phyloP scores from a whole-genome alignment of 2,797 vertebrate genomes.

The Pagetopsis macropterus region DNA sequence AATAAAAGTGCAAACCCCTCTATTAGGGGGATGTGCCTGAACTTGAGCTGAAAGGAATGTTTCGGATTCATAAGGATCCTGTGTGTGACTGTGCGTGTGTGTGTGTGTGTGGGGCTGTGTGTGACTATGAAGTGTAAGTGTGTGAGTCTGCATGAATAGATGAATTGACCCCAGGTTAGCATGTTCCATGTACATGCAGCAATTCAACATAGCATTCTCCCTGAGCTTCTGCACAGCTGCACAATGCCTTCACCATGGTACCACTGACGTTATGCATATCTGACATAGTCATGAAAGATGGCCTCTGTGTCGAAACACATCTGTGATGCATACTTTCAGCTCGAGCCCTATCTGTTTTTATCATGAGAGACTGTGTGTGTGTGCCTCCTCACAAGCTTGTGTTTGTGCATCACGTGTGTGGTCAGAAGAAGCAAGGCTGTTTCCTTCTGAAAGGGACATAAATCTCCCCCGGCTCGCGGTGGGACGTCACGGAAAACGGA shows the following conservation, averaged over 20 bases:
- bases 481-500: slow-evolving; percentile 73
- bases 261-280: slow-evolving; percentile 9
- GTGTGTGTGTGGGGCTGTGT: slow-evolving; percentile 23
- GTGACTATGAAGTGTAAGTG: slow-evolving; percentile 40
- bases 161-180: slow-evolving; percentile 52
- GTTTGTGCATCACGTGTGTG: slow-evolving; percentile 64
- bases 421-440: slow-evolving; percentile 57
- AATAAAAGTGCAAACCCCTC: slow-evolving; percentile 85
- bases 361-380: slow-evolving; percentile 64
- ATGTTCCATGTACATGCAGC: slow-evolving; percentile 27
- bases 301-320: slow-evolving; percentile 27
- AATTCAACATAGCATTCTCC: slow-evolving; percentile 17
- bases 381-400: slow-evolving; percentile 54
- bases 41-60: slow-evolving; percentile 84
- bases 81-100: slow-evolving; percentile 59
- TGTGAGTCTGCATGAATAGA: slow-evolving; percentile 58
- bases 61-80: slow-evolving; percentile 79
- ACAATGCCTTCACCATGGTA: background rate
- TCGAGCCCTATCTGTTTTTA: slow-evolving; percentile 51
- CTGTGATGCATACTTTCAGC: background rate
- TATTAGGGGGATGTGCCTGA: slow-evolving; percentile 84
- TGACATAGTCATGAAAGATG: slow-evolving; percentile 41
- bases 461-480: slow-evolving; percentile 65
- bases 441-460: slow-evolving; percentile 68
- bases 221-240: slow-evolving; percentile 22